Evolutionary conservation across 2,113 vertebrate genomes (phyloP).

Genomic region (Elaphurus davidianus): DNA sequence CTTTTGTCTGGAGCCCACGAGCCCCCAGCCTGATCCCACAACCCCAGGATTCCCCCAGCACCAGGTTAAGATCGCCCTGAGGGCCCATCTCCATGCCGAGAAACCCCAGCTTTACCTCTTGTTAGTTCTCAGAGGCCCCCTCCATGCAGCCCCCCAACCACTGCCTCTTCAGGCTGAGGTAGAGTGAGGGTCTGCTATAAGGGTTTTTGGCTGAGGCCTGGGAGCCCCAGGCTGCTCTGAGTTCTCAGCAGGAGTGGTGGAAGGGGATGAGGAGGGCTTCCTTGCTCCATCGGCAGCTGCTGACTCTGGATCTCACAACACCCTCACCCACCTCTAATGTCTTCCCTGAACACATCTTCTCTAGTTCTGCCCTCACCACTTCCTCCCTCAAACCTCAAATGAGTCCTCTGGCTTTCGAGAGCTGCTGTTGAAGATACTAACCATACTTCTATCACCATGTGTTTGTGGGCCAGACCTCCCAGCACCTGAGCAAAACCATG

Average conservation of each 20-base stretch:
- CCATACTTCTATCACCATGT: fast-evolving
- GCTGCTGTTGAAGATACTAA: background rate
- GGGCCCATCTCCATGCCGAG: too few relatives aligned
- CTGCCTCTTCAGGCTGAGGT: background rate
- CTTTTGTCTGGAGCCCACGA: fast-evolving
- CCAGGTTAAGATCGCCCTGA: fast-evolving
- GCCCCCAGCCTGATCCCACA: too few relatives aligned
- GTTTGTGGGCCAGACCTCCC: background rate
- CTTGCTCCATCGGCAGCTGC: fast-evolving
- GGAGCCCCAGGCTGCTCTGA: fast-evolving
- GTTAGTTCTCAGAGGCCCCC: background rate
- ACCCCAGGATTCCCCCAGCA: fast-evolving
- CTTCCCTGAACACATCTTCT: background rate
- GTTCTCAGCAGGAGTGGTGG: fast-evolving
- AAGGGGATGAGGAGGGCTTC: background rate
- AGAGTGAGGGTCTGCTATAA: background rate
- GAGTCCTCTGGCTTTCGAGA: background rate
- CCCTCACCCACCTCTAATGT: fast-evolving
- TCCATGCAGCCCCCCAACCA: too few relatives aligned
- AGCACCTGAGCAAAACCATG: background rate
- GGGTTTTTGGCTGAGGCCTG: fast-evolving
- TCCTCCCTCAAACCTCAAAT: background rate
- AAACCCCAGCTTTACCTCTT: background rate
- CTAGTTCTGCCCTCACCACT: background rate
- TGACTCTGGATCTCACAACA: background rate